Evolutionary conservation across 2,888 invertebrate species (phyloP), one percentile per base, ranked within the genome.

Genomic region (Agrotis ipsilon): DNA sequence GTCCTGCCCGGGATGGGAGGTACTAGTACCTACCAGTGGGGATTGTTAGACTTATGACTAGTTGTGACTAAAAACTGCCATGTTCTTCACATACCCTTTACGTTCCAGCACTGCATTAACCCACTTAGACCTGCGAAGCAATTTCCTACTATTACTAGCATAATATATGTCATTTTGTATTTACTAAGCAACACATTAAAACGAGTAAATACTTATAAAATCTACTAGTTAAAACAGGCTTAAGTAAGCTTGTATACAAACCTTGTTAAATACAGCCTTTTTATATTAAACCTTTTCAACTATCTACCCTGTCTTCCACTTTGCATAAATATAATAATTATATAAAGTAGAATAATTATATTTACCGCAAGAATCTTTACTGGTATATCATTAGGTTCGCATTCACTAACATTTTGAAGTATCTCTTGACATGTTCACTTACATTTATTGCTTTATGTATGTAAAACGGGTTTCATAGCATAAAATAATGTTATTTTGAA

Each of bases 331-430:
- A 14, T 6, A 39, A 45, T 46, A 69, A 7, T 6, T 27, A 27
- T 27, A n/a, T n/a, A 24, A 3, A 16, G 32, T 70, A 21, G 45
- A 16, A 3, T 24, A n/a, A n/a, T n/a, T n/a, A 9, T 11, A 18
- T 19, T 19, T 0, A 27, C 19, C 14, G 1, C 9, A 21, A 43
- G 16, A 55, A 27, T 9, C 13, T 49, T 68, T 13, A 27, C 21
- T 6, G 18, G 21, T 46, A 18, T 21, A 45, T 70, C 70, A 59
- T 70, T 60, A 70, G 52, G 45, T 24, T 11, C 1, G 3, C 19
- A 71, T 70, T 70, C 71, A 70, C 9, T 16, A 16, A 21, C 6
- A 58, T 32, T 9, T 19, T 58, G n/a, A 59, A 59, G 45, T 52
- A 24, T 14, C n/a, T 21, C 21, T 52, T 39, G 18, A 55, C 13